Evolutionary conservation across 2,797 vertebrate species (phyloP).

Genomic region (Phoxinus dragarum): DNA sequence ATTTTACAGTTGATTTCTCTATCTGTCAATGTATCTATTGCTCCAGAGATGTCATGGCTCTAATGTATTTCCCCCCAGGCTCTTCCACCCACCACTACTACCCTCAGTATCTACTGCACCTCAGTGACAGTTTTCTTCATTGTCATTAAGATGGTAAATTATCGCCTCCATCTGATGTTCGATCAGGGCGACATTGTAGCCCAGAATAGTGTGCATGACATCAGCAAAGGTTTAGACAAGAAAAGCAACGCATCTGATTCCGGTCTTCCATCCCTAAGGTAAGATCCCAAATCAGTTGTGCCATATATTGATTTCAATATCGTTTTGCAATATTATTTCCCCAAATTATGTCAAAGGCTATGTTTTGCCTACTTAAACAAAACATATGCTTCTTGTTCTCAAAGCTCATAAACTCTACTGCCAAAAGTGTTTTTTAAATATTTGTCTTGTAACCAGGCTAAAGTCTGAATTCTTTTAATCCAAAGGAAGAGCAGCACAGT

Average conservation of each 20-base stretch:
- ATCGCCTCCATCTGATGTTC: conserved; percentile 95
- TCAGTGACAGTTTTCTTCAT: conserved; percentile 91
- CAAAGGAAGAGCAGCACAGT: conserved; percentile 82
- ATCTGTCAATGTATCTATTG: neutral
- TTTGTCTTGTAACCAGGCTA: neutral
- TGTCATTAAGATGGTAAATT: conserved; percentile 91
- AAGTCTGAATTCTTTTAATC: conserved; percentile 29
- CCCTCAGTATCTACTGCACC: conserved; percentile 91
- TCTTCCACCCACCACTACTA: conserved; percentile 88
- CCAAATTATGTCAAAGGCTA: neutral
- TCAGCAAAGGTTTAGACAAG: conserved; percentile 80
- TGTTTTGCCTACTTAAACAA: conserved; percentile 1
- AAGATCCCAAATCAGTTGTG: conserved; percentile 45
- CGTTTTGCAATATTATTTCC: conserved; percentile 25
- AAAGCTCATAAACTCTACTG: neutral
- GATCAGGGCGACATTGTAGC: conserved; percentile 88
- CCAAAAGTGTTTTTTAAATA: neutral
- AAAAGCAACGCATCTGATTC: conserved; percentile 79
- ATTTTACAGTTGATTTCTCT: neutral
- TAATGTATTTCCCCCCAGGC: conserved; percentile 77
- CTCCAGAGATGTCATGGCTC: conserved; percentile 5
- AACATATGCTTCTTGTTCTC: neutral
- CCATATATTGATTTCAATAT: conserved; percentile 33
- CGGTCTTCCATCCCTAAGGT: conserved; percentile 81
- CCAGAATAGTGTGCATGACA: conserved; percentile 79